Evolutionary conservation across 2,888 invertebrate genomes (phyloP), one percentile per base, ranked within the genome.

Genomic region (Empis livida): DNA sequence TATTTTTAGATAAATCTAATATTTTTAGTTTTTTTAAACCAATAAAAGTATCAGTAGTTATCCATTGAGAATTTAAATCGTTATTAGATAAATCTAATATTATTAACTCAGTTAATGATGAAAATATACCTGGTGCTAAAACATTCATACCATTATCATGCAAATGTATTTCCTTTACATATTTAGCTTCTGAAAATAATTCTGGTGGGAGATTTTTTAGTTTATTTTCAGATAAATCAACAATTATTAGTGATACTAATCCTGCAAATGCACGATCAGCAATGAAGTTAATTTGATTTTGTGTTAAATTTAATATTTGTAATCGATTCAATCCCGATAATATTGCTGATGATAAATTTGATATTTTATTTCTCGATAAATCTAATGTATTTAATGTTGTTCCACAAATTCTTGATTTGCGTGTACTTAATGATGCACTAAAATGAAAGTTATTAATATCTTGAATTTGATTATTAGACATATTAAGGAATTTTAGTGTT

Each of bases 121-220:
- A 79, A 63, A 94, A 87, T 46, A 93, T 74, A 55, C 84, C 85
- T 1, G 89, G 86, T 55, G 90, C 85, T 55, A 93, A 74, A 41
- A 84, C 84, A 64, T 84, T 83, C 58, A 94, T 84, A 17, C 90
- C 88, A 74, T 93, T 93, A 71, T 92, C 92, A 69, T 90, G 88
- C 63, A 92, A 72, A 70, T 90, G 85, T 61, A 93, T 82, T 71
- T 92, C 91, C 71, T 85, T 87, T 58, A 93, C 82, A 52, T 82
- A 80, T 53, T 80, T 79, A 45, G 80, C 74, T 69, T 90, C 89
- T 63, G 77, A 76, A 62, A 94, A 91, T 54, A 94, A 71, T 61
- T 85, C 84, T 53, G 86, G 80, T 40, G 94, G 93, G 56, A 95
- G n/a, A n/a, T n/a, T n/a, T n/a, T n/a, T 85, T 54, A 95, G 79